Evolutionary conservation across 1,140 invertebrate species (phyloP), one percentile per base, ranked within the genome.

Genomic region (Papilio helenus): DNA sequence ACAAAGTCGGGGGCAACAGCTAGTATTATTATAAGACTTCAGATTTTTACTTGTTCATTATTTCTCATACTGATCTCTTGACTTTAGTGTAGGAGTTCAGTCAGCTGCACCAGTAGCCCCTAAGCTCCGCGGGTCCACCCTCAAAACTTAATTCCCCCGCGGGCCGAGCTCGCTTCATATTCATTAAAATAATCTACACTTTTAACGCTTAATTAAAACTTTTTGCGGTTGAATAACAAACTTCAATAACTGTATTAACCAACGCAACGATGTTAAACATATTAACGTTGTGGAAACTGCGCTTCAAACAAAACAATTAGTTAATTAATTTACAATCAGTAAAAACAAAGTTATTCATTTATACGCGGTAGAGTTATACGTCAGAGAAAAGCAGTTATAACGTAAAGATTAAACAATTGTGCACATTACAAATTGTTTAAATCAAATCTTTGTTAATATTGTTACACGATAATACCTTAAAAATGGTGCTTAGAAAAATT

Each of bases 141-240:
- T 72, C 34, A n/a, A 72, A 72, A 72, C 71, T 72, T 44, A 72
- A 72, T 44, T 72, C 34, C 71, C 18, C 39, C 18, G 71, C 14
- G 39, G 39, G 18, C 39, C n/a, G n/a, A 44, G 71, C 71, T 18
- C 39, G 34, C 34, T 72, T n/a, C 71, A 72, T 72, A 72, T 42
- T 72, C n/a, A 72, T 72, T 72, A 72, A 72, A 44, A 42, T 72
- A 72, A 72, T 42, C 29, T 44, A 72, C 71, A 42, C 71, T 72
- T 72, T 72, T 72, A 72, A 68, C 61, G 61, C 61, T 68, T 68
- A 68, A 68, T 68, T 68, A 68, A 68, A 68, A 68, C 61, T 68
- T 68, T 29, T 68, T 29, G 61, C 26, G 61, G 61, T 68, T 29
- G 34, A 29, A 29, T 68, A 68, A 68, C 61, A 68, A 68, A 29